These are phyloP conservation scores for Andrena camellia DNA, from an alignment of 2,888 invertebrate genomes.

Conservation along the genomic window DNA sequence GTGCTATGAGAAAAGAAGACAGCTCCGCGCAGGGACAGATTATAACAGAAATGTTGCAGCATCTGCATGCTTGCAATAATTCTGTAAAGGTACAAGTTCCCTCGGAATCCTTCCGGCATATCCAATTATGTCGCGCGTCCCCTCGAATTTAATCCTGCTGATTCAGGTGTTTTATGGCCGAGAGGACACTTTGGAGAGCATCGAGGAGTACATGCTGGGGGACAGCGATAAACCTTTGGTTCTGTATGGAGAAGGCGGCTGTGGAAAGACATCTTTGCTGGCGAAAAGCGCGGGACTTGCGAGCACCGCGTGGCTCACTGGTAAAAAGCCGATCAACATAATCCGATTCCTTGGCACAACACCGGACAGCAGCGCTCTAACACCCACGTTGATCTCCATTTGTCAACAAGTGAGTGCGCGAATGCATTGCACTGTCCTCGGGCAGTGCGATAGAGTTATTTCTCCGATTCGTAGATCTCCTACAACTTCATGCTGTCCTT, in stretches of 20 bases:
- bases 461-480: constrained; percentile 88
- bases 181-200: constrained; percentile 93
- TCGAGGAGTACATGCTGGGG: constrained; percentile 93
- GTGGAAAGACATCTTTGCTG: constrained; percentile 98
- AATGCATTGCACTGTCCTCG: neutral
- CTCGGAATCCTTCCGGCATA: neutral
- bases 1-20: constrained; percentile 98
- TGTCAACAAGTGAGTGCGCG: constrained; percentile 93
- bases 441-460: neutral
- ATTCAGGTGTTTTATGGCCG: constrained; percentile 95
- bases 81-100: constrained; percentile 90
- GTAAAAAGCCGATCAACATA: constrained; percentile 93
- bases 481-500: constrained; percentile 96
- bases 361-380: constrained; percentile 97
- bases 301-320: constrained; percentile 90
- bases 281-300: constrained; percentile 96
- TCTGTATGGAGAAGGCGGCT: constrained; percentile 97
- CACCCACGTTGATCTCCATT: constrained; percentile 97
- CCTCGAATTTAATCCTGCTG: neutral
- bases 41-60: constrained; percentile 96
- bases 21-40: constrained; percentile 97
- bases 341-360: constrained; percentile 98
- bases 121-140: neutral
- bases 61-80: constrained; percentile 97
- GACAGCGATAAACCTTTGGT: constrained; percentile 95